phyloP scores from a whole-genome alignment of 2,888 invertebrate genomes.

The Atrina japonica region DNA sequence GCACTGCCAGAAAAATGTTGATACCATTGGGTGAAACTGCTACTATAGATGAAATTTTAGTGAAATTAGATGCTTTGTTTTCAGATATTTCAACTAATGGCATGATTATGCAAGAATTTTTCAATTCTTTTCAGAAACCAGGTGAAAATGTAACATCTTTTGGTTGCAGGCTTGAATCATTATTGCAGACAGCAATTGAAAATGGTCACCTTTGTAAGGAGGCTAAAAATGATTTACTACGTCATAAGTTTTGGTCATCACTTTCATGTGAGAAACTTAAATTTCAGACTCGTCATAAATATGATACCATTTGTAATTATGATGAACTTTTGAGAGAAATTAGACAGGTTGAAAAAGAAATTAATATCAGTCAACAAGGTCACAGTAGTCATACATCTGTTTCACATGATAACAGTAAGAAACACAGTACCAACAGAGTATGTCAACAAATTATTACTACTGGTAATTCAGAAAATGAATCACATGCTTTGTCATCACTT shows the following conservation, averaged over 20 bases:
- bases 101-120: constrained; percentile 40
- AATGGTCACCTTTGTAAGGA: constrained; percentile 25
- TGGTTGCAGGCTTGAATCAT: constrained; percentile 38
- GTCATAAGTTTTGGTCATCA: constrained; percentile 42
- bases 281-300: constrained; percentile 37
- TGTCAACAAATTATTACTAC: background rate
- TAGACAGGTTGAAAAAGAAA: constrained; percentile 28
- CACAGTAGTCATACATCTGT: background rate
- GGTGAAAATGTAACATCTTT: constrained; percentile 39
- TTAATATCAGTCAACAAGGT: constrained; percentile 13
- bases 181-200: constrained; percentile 33
- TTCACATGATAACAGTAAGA: background rate
- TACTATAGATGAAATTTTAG: constrained; percentile 21
- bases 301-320: constrained; percentile 36
- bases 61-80: constrained; percentile 30
- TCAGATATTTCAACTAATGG: constrained; percentile 35
- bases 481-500: background rate
- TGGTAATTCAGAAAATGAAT: background rate
- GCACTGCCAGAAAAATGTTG: constrained; percentile 36
- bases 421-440: background rate
- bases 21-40: constrained; percentile 36
- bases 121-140: constrained; percentile 27
- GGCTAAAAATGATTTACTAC: constrained; percentile 38
- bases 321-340: constrained; percentile 32
- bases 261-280: constrained; percentile 26